These are phyloP conservation scores for Stomatorhinus ivindoensis DNA, from an alignment of 2,113 vertebrate genomes.

Conservation along the genomic window DNA sequence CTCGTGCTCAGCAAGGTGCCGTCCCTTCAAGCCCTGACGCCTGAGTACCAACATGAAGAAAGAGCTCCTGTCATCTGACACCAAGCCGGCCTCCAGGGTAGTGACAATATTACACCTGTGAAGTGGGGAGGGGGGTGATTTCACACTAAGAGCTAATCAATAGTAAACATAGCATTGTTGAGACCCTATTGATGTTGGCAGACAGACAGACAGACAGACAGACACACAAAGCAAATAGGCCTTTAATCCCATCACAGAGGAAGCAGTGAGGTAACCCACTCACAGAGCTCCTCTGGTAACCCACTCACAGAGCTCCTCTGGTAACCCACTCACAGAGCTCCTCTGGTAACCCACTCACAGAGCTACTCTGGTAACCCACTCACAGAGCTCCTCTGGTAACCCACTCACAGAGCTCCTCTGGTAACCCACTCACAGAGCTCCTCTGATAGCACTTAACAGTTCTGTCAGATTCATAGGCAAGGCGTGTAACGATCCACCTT, in stretches of 20 bases:
- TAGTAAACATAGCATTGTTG: neutral
- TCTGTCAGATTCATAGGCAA: neutral
- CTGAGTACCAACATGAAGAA: neutral
- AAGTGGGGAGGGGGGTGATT: neutral
- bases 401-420: too few relatives aligned
- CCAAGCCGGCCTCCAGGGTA: neutral
- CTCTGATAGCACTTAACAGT: neutral
- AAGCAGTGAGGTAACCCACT: neutral
- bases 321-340: too few relatives aligned
- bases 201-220: neutral
- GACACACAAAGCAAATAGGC: neutral
- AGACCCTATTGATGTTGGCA: neutral
- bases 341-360: neutral
- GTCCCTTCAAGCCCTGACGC: neutral
- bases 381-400: too few relatives aligned
- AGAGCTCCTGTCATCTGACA: neutral
- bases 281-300: neutral
- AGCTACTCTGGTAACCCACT: too few relatives aligned
- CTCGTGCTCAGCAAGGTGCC: neutral
- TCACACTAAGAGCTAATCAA: neutral
- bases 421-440: neutral
- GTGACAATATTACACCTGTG: neutral
- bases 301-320: neutral
- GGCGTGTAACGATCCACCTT: neutral
- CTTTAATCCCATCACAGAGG: neutral